These are phyloP conservation scores for Entelurus aequoreus DNA, from an alignment of 2,113 vertebrate genomes.

Conservation along the genomic window DNA sequence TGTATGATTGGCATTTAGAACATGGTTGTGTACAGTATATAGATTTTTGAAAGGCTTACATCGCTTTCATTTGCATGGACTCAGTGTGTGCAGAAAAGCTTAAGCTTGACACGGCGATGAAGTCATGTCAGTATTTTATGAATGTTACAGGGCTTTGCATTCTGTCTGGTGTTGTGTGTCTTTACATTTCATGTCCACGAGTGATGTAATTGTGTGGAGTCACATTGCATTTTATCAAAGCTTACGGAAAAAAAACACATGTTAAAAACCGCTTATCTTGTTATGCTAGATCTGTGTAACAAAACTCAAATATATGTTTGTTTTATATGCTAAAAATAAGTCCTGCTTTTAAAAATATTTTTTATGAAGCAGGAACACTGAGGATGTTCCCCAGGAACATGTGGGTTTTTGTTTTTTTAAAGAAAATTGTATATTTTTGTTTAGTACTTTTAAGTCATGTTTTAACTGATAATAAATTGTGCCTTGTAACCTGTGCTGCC, in stretches of 20 bases:
- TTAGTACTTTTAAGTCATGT: slow-evolving; percentile 47
- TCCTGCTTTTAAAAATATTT: background rate
- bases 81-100: slow-evolving; percentile 38
- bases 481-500: slow-evolving; percentile 67
- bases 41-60: slow-evolving; percentile 32
- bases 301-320: slow-evolving; percentile 12
- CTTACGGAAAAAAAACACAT: slow-evolving; percentile 15
- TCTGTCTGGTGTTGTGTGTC: slow-evolving; percentile 42
- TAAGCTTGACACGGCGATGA: slow-evolving; percentile 33
- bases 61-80: slow-evolving; percentile 26
- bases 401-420: slow-evolving; percentile 38
- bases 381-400: slow-evolving; percentile 43
- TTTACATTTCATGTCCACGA: slow-evolving; percentile 38
- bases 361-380: slow-evolving; percentile 23
- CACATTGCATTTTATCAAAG: slow-evolving; percentile 17
- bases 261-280: background rate
- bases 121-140: slow-evolving; percentile 46
- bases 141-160: slow-evolving; percentile 65
- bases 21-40: slow-evolving; percentile 17
- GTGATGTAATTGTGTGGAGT: slow-evolving; percentile 18
- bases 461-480: slow-evolving; percentile 53
- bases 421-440: slow-evolving; percentile 55
- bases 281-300: slow-evolving; percentile 10
- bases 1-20: slow-evolving; percentile 15
- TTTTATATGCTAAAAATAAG: background rate